These are phyloP conservation scores for Pseudolycoriella hygida DNA, from an alignment of 2,888 invertebrate species.

Conservation along the genomic window DNA sequence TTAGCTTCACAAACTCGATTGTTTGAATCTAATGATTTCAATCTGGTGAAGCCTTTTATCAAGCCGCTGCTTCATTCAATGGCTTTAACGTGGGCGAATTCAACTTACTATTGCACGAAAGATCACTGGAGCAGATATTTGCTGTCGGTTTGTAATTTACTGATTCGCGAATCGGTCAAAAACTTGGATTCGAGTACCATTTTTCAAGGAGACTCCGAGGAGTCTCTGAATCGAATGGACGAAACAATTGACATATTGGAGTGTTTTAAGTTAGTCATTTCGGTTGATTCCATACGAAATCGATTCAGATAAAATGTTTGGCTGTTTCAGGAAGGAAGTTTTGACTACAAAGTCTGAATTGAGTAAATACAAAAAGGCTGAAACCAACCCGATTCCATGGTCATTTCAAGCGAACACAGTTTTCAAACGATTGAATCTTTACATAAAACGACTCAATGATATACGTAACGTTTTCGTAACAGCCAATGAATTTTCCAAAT, in stretches of 20 bases:
- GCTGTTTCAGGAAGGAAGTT: conserved; percentile 15
- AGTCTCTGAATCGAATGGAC: conserved; percentile 42
- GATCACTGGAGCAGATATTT: conserved; percentile 52
- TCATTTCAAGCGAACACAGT: conserved; percentile 54
- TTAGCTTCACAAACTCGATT: conserved; percentile 10
- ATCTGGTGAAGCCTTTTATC: conserved; percentile 38
- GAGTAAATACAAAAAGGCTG: conserved; percentile 34
- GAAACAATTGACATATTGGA: conserved; percentile 25
- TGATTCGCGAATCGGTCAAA: conserved; percentile 55
- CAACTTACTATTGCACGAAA: conserved; percentile 51
- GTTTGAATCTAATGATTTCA: conserved; percentile 52
- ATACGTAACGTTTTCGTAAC: conserved; percentile 55
- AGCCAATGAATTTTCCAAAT: conserved; percentile 62
- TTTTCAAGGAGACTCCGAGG: conserved; percentile 74
- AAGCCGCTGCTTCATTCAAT: conserved; percentile 61
- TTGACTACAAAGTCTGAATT: conserved; percentile 22
- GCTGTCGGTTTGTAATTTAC: conserved; percentile 59
- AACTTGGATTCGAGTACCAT: conserved; percentile 61
- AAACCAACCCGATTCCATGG: conserved; percentile 47
- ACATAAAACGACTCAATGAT: conserved; percentile 41
- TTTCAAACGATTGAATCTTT: conserved; percentile 47
- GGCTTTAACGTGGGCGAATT: conserved; percentile 72
- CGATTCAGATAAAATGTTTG: too few relatives aligned
- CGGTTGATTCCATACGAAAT: too few relatives aligned
- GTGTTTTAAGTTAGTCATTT: conserved; percentile 4